These are phyloP conservation scores for Actinostola sp. DNA, from an alignment of 92 coral and sea anemone species.

Conservation along the genomic window DNA sequence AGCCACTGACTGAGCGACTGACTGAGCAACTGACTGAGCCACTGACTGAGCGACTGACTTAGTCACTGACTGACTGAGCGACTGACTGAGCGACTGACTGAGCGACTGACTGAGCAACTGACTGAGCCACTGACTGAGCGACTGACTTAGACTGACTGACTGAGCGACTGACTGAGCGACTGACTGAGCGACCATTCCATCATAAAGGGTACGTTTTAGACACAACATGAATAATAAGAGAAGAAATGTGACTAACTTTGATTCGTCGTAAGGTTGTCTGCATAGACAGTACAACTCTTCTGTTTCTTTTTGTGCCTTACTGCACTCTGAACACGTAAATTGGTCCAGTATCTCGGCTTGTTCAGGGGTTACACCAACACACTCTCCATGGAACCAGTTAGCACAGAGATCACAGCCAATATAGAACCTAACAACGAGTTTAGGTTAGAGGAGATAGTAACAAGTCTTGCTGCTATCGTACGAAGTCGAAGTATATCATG, in stretches of 20 bases:
- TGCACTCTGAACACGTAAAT: constrained; percentile 88
- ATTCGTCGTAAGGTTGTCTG: constrained; percentile 95
- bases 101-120: too few relatives aligned
- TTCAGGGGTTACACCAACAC: constrained; percentile 86
- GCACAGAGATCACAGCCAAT: constrained; percentile 97
- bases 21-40: too few relatives aligned
- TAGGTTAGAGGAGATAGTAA: too few relatives aligned
- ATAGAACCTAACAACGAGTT: constrained; percentile 97
- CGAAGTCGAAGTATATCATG: too few relatives aligned
- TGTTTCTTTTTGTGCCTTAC: constrained; percentile 85
- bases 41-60: too few relatives aligned
- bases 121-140: too few relatives aligned
- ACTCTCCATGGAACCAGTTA: constrained; percentile 99
- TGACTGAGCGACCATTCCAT: background rate
- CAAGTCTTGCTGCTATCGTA: too few relatives aligned
- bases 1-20: too few relatives aligned
- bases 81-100: too few relatives aligned
- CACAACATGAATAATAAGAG: background rate
- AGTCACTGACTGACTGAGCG: too few relatives aligned
- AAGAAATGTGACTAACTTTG: constrained; percentile 56
- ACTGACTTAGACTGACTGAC: too few relatives aligned
- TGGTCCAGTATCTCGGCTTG: constrained; percentile 81
- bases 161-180: too few relatives aligned
- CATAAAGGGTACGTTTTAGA: background rate
- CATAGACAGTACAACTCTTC: constrained; percentile 95